These are phyloP conservation scores for Sebastes minor DNA, from an alignment of 2,797 vertebrate species.

Conservation along the genomic window DNA sequence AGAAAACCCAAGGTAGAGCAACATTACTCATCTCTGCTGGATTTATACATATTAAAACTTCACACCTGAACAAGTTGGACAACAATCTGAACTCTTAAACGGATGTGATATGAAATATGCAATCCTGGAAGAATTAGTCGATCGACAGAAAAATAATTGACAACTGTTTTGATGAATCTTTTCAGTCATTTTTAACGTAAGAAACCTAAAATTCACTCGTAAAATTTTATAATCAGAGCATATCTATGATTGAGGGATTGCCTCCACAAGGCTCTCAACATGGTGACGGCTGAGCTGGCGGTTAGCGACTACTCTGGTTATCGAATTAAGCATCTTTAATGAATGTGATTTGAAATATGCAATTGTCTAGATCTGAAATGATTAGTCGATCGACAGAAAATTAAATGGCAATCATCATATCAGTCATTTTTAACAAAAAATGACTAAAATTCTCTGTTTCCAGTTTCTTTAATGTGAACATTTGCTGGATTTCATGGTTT, in stretches of 20 bases:
- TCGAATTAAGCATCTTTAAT: no score
- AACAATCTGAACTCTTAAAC: background rate
- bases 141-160: background rate
- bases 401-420: background rate
- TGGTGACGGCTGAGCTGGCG: no score
- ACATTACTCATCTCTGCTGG: rapidly evolving
- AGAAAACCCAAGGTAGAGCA: background rate
- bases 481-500: background rate
- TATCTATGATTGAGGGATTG: no score
- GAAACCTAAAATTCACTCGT: rapidly evolving
- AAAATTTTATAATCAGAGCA: rapidly evolving
- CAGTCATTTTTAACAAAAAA: background rate
- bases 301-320: no score
- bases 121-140: background rate
- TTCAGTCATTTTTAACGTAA: background rate
- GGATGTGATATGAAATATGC: background rate
- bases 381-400: background rate
- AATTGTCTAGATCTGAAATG: background rate
- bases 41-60: background rate
- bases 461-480: background rate
- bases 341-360: background rate
- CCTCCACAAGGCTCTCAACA: no score
- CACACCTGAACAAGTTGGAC: background rate
- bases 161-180: background rate
- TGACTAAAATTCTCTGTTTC: background rate